Conservation (phyloP, 37 sponge, comb jelly and placozoan species). For the Tethya wilhelma region DNA sequence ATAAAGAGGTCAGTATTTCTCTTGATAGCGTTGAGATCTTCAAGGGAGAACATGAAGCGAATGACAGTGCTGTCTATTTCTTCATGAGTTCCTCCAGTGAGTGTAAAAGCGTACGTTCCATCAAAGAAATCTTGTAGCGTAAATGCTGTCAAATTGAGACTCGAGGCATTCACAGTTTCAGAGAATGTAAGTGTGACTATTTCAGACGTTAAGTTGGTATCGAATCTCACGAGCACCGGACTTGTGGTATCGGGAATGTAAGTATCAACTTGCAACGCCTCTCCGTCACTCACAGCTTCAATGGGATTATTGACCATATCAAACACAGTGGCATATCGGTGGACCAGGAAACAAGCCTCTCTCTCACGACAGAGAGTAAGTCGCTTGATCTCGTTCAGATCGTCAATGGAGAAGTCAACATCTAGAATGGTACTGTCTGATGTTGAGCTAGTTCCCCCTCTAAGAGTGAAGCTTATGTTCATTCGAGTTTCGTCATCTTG, state of each 20-base stretch:
- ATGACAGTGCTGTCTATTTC: constrained; percentile 72
- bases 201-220: constrained; percentile 78
- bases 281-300: constrained; percentile 32
- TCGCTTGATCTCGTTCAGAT: constrained; percentile 84
- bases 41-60: constrained; percentile 61
- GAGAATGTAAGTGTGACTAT: constrained; percentile 71
- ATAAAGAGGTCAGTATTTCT: constrained; percentile 81
- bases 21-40: constrained; percentile 90
- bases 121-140: constrained; percentile 95
- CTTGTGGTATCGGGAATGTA: constrained; percentile 70
- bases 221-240: constrained; percentile 72
- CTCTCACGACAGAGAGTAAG: constrained; percentile 68
- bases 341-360: constrained; percentile 68
- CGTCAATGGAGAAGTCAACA: constrained; percentile 48
- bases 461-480: constrained; percentile 46
- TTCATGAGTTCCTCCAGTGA: constrained; percentile 67
- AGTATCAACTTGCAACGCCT: constrained; percentile 39
- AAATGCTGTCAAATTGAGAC: constrained; percentile 80
- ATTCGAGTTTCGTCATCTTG: constrained; percentile 44
- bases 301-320: constrained; percentile 83
- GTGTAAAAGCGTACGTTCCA: constrained; percentile 64
- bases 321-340: constrained; percentile 47
- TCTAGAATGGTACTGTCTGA: constrained; percentile 71
- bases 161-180: constrained; percentile 90
- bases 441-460: constrained; percentile 29